Evolutionary conservation across 2,113 vertebrate species (phyloP).

Genomic region (Neotoma lepida): DNA sequence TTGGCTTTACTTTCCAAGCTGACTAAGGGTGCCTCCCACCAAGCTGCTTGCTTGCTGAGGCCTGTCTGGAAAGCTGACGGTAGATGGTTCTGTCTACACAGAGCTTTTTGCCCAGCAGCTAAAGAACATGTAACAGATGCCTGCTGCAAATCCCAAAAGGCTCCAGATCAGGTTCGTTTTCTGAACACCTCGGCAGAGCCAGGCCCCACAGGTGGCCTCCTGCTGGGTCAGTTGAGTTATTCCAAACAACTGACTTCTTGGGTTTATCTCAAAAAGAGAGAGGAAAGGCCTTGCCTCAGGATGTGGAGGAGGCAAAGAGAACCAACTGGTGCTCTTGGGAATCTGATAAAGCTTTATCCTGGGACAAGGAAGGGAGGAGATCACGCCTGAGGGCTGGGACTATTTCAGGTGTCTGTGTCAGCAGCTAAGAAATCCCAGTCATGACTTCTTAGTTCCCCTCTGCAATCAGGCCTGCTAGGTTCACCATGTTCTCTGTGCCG

Average conservation of each 20-base stretch:
- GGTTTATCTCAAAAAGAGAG: not conserved
- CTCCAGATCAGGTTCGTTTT: not conserved
- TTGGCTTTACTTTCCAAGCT: not conserved
- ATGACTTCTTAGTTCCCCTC: not conserved
- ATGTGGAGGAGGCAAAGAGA: not conserved
- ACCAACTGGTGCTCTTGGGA: not conserved
- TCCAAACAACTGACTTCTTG: not conserved
- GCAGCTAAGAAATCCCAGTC: not conserved
- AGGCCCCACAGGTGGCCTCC: not conserved
- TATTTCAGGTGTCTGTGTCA: not conserved
- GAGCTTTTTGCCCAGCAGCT: not conserved
- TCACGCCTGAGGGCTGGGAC: not conserved
- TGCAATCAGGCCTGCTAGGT: not conserved
- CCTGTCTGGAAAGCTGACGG: conserved; percentile 3
- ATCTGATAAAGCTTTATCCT: not conserved
- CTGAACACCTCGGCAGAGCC: not conserved
- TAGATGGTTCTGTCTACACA: not conserved
- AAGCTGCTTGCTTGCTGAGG: not conserved
- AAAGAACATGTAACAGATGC: not conserved
- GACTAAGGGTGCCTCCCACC: conserved; percentile 44
- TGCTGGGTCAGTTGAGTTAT: not conserved
- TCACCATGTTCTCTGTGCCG: not conserved
- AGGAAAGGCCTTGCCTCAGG: not conserved
- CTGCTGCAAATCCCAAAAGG: not conserved
- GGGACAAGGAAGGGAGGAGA: not conserved